phyloP scores from a whole-genome alignment of 2,888 invertebrate genomes.

The Linnaemya vulpina region DNA sequence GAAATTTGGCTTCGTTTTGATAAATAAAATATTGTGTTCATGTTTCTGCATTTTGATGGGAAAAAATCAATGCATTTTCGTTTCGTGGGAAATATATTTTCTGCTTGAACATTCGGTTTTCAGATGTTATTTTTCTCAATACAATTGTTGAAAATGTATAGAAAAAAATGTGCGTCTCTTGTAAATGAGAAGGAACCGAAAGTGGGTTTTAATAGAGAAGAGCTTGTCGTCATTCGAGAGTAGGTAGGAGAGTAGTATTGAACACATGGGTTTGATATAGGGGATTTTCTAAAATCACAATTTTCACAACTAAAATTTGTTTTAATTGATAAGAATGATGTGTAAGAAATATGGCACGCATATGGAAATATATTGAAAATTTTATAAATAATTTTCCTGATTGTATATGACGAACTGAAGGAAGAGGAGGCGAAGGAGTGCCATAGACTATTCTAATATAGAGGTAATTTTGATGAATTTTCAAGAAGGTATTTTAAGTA shows the following conservation, averaged over 20 bases:
- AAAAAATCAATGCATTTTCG: slow-evolving; percentile 69
- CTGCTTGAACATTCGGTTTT: slow-evolving; percentile 27
- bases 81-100: slow-evolving; percentile 68
- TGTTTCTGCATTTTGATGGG: slow-evolving; percentile 49
- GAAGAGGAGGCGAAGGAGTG: too few relatives aligned
- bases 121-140: slow-evolving; percentile 48
- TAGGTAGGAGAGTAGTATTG: neutral
- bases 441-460: neutral
- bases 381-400: neutral
- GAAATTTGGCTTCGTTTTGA: slow-evolving; percentile 7
- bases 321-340: neutral
- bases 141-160: slow-evolving; percentile 30
- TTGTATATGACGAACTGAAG: too few relatives aligned
- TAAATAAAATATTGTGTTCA: slow-evolving; percentile 15
- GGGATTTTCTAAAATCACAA: neutral
- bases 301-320: neutral
- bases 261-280: neutral
- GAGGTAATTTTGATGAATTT: too few relatives aligned
- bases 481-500: too few relatives aligned
- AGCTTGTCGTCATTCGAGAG: neutral
- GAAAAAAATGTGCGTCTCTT: slow-evolving; percentile 43
- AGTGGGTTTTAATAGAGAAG: neutral
- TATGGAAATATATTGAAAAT: neutral
- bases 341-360: neutral
- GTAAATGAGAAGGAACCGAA: slow-evolving; percentile 16